phyloP scores from a whole-genome alignment of 1,140 invertebrate genomes.

The Ips typographus region DNA sequence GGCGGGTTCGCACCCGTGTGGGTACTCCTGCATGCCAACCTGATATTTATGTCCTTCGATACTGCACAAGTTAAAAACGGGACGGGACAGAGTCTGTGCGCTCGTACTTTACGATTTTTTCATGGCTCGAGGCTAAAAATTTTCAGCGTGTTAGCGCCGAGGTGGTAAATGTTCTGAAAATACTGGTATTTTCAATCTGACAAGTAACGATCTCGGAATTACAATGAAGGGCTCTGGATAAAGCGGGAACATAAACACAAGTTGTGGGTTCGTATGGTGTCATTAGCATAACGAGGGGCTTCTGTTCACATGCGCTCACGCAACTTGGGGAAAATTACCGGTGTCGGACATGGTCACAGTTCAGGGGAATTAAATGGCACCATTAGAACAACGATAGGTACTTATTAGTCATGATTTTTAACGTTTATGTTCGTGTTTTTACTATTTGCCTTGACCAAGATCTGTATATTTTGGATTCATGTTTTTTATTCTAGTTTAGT shows the following conservation, averaged over 20 bases:
- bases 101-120: too few species aligned
- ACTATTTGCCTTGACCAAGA: too few species aligned
- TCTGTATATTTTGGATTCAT: too few species aligned
- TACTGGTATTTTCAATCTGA: not conserved
- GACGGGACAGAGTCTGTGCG: not conserved
- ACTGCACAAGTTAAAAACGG: not conserved
- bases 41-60: slow-evolving; percentile 5
- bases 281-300: slow-evolving; percentile 23
- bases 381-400: too few species aligned
- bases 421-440: too few species aligned
- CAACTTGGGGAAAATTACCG: slow-evolving; percentile 10
- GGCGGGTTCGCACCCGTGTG: slow-evolving; percentile 43
- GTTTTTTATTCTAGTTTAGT: too few species aligned
- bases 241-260: slow-evolving; percentile 5
- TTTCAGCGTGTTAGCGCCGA: too few species aligned
- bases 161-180: not conserved
- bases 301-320: slow-evolving; percentile 7
- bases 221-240: not conserved
- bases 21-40: slow-evolving; percentile 41
- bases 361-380: too few species aligned
- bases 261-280: slow-evolving; percentile 29
- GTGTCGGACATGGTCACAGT: not conserved
- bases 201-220: not conserved
- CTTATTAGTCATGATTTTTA: too few species aligned
- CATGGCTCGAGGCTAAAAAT: too few species aligned